A percentile compares a stretch with the other conserved stretches of the same genome.
phyloP scores from a whole-genome alignment of 2,797 vertebrate species.

The Danionella dracula region DNA sequence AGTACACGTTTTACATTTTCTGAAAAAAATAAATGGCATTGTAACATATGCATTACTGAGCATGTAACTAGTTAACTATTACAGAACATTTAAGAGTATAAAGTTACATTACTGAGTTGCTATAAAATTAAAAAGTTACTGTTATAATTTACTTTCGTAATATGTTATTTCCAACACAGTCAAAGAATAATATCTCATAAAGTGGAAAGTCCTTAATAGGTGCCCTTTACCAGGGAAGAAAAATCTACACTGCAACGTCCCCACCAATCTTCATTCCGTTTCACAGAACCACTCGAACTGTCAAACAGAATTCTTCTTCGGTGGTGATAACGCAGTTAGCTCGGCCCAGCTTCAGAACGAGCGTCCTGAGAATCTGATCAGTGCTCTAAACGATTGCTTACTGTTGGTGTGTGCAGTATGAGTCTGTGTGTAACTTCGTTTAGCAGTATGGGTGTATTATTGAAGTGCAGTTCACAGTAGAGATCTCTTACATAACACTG shows the following conservation, averaged over 20 bases:
- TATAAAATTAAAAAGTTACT: no score
- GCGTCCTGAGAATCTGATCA: slow-evolving; percentile 30
- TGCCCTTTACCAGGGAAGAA: background rate
- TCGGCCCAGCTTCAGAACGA: slow-evolving; percentile 33
- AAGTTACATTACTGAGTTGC: no score
- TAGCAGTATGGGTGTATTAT: slow-evolving; percentile 45
- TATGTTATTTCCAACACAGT: no score
- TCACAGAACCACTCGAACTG: background rate
- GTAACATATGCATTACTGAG: no score
- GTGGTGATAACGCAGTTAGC: background rate
- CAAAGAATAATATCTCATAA: no score
- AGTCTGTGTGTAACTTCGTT: slow-evolving; percentile 37
- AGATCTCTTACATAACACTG: slow-evolving; percentile 49
- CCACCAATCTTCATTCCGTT: background rate
- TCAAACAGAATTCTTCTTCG: background rate
- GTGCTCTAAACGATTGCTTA: background rate
- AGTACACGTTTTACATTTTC: no score
- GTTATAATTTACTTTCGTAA: no score
- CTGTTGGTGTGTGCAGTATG: slow-evolving; percentile 15
- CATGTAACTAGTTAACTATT: no score
- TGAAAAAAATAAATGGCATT: no score
- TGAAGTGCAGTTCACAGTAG: slow-evolving; percentile 48
- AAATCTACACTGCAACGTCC: background rate
- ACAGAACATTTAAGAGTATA: no score
- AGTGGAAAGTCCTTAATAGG: no score